Evolutionary conservation across 2,797 vertebrate genomes (phyloP), one percentile per base, ranked within the genome.

Genomic region (Momotus momota): DNA sequence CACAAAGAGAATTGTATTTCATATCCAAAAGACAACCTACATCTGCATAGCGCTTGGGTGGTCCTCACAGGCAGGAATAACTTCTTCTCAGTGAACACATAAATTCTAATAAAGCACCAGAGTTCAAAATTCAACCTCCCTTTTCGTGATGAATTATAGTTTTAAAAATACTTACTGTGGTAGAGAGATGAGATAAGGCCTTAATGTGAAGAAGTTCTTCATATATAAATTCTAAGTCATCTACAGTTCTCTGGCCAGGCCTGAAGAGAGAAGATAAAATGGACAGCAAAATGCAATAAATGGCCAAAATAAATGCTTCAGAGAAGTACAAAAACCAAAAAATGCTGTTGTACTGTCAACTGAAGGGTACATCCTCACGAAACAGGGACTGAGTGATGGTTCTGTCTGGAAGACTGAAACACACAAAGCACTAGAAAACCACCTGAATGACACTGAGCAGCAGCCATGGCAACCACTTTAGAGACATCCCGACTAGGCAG

Each of bases 191-290:
- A 93, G 99, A 99, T 97, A 99, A 99, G 89, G 99, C 99, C 96
- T 99, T 99, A 95, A 99, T 99, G 95, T 99, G 99, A 74, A 99
- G 98, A 93, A 99, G 98, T 97, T 99, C 99, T 95, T 99, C 99
- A 93, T 99, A 99, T 97, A 99, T 99, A 79, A 99, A 99, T 98
- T 99, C 99, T 85, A 99, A 97, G 96, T 99, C 99, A 97, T 99
- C 99, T 49, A 98, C 95, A 33, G 98, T 99, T 97, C 99, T 99
- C 98, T 99, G 99, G 81, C 98, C 98, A 31, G 99, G 99, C 82
- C 99, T 99, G 94, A 3, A 93, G 95, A 96, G 64, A 74, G 94
- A 88, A 64, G 43, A 77, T 10, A 75, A 66, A 93, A 79, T 49
- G 10, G 21, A 90, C 8, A 86, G 71, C 27, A 67, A n/a, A 66